Conservation (phyloP, 1,140 invertebrate species). For the Hylaeus volcanicus region DNA sequence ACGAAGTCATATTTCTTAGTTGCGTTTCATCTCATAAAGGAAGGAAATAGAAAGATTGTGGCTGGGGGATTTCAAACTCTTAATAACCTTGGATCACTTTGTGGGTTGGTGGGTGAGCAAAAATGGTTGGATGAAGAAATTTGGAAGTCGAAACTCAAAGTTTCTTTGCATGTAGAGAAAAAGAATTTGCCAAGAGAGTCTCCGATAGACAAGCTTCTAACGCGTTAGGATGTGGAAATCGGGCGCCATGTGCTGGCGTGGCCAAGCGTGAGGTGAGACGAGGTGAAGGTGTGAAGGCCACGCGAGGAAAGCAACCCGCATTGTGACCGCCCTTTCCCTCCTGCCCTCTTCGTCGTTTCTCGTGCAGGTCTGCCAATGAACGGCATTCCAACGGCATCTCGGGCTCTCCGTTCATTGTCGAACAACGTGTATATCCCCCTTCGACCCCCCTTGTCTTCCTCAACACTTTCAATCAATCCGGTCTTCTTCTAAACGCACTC, state of each 20-base stretch:
- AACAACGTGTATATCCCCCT: background rate
- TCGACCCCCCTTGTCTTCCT: background rate
- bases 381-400: slow-evolving; percentile 58
- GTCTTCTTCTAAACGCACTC: slow-evolving; percentile 36
- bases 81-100: no score
- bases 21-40: no score
- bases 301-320: slow-evolving; percentile 56
- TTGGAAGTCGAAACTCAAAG: no score
- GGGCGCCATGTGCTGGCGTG: slow-evolving; percentile 10
- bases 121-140: no score
- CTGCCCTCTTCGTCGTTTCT: slow-evolving; percentile 13
- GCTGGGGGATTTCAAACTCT: no score
- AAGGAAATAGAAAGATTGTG: no score
- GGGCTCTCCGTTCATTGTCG: slow-evolving; percentile 38
- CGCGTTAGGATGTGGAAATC: slow-evolving; percentile 44
- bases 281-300: slow-evolving; percentile 57
- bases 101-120: no score
- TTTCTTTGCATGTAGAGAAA: no score
- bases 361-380: slow-evolving; percentile 52
- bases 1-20: no score
- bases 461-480: slow-evolving; percentile 34
- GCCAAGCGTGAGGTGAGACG: slow-evolving; percentile 29
- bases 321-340: slow-evolving; percentile 28
- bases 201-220: slow-evolving; percentile 10
- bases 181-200: background rate